A percentile compares a stretch with the other conserved stretches of the same genome.
These are phyloP conservation scores for Trissolcus japonicus DNA, from an alignment of 2,888 invertebrate genomes.

Conservation along the genomic window DNA sequence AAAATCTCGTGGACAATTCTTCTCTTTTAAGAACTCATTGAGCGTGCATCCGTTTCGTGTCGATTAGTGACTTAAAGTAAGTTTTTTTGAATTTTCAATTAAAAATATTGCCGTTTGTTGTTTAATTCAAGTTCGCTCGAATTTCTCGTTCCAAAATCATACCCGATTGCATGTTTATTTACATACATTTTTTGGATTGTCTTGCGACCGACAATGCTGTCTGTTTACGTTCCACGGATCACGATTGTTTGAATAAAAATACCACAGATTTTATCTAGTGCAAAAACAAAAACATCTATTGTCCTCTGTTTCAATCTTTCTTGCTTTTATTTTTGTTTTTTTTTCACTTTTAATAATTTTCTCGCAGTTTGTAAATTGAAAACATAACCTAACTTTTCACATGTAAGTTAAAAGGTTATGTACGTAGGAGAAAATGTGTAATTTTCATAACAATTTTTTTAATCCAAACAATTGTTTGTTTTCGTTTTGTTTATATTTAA, in stretches of 20 bases:
- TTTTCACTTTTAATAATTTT: neutral
- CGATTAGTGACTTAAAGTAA: slow-evolving; percentile 30
- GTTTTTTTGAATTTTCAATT: slow-evolving; percentile 18
- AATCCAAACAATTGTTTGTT: too few species aligned
- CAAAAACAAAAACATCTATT: too few species aligned
- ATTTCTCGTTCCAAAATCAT: neutral
- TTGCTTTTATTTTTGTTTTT: too few species aligned
- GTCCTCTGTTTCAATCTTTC: too few species aligned
- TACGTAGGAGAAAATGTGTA: neutral
- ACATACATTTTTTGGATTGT: slow-evolving; percentile 2
- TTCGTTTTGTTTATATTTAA: too few species aligned
- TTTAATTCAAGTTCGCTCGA: too few species aligned
- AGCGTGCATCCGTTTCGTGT: slow-evolving; percentile 44
- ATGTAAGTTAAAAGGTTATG: neutral
- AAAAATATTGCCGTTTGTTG: neutral
- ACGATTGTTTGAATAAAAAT: too few species aligned
- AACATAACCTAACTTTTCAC: neutral
- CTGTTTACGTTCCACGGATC: too few species aligned
- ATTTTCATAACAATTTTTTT: too few species aligned
- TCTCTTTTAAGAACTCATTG: slow-evolving; percentile 4
- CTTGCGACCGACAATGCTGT: too few species aligned
- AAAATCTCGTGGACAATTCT: neutral
- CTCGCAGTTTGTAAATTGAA: too few species aligned
- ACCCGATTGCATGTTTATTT: slow-evolving; percentile 10
- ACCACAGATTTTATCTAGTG: too few species aligned